Evolutionary conservation across 2,797 vertebrate species (phyloP).

Genomic region (Cyprinella venusta): DNA sequence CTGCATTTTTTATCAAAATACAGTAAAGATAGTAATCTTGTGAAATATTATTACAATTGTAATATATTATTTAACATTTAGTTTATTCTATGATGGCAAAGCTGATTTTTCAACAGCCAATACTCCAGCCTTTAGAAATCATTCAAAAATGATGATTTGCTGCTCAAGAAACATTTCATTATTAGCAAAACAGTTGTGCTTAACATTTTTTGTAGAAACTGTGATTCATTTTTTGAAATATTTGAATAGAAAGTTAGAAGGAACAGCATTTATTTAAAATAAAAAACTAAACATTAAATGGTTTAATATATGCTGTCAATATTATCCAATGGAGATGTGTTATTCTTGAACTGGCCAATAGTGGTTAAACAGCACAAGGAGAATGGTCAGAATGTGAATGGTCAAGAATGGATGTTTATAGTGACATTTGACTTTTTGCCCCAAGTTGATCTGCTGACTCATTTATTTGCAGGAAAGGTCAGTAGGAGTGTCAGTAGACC

Average conservation of each 20-base stretch:
- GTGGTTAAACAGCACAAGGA: not conserved
- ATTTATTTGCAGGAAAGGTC: conserved; percentile 1
- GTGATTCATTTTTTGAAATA: not conserved
- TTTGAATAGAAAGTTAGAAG: not conserved
- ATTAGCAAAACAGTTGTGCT: not conserved
- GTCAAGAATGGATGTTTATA: conserved; percentile 14
- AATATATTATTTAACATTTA: not conserved
- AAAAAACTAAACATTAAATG: not conserved
- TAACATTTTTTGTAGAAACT: not conserved
- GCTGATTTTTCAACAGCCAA: not conserved
- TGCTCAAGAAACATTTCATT: not conserved
- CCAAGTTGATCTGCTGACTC: conserved; percentile 5
- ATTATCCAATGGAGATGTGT: not conserved
- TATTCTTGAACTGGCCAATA: not conserved
- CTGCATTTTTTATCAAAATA: not conserved
- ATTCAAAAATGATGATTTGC: not conserved
- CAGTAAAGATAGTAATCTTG: not conserved
- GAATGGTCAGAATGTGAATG: not conserved
- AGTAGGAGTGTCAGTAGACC: conserved; percentile 8
- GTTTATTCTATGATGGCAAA: not conserved
- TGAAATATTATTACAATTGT: not conserved
- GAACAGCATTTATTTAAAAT: not conserved
- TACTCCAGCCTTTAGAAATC: not conserved
- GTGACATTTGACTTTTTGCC: conserved; percentile 36
- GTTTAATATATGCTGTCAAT: not conserved